Evolutionary conservation across 1,140 invertebrate genomes (phyloP), one percentile per base, ranked within the genome.

Genomic region (Sarcophaga bullata): DNA sequence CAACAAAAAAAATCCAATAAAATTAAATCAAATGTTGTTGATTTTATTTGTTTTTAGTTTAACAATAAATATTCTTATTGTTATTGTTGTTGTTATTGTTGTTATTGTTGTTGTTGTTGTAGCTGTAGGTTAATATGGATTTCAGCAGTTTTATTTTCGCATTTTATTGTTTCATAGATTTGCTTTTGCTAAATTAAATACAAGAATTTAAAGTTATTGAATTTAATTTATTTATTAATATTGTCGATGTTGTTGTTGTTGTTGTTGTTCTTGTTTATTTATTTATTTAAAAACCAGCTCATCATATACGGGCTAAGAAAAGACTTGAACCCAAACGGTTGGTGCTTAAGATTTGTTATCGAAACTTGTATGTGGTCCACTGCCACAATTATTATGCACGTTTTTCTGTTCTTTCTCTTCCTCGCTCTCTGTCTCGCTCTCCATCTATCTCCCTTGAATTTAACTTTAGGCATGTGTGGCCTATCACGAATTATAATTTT

Each of bases 361-460:
- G 19, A 68, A 68, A 68, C 62, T 68, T 68, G 62, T 68, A 68
- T 68, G 62, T 68, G 62, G 62, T 68, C 62, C 19, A 19, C 62
- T 68, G 62, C 62, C 62, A 68, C 62, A 17, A 68, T 19, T 68
- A 19, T 68, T 19, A 68, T 19, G 62, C 62, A 68, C 62, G 62
- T 68, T 68, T 68, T 68, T 15, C n/a, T 58, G 0, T 15, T 58
- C 13, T 58, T 6, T 7, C 0, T 58, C n/a, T 58, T 15, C n/a
- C 7, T 58, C 8, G 13, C 1, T 6, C n/a, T n/a, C 25, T 37
- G 4, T 37, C 25, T 37, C 25, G 0, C 7, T 58, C 6, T 15
- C 13, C 2, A 0, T 58, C n/a, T 58, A 7, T 58, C 7, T 58
- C 10, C n/a, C 4, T n/a, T n/a, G 11, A n/a, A 58, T 58, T 68